Conservation (phyloP, 2,888 invertebrate genomes). For the Drosophila merina region DNA sequence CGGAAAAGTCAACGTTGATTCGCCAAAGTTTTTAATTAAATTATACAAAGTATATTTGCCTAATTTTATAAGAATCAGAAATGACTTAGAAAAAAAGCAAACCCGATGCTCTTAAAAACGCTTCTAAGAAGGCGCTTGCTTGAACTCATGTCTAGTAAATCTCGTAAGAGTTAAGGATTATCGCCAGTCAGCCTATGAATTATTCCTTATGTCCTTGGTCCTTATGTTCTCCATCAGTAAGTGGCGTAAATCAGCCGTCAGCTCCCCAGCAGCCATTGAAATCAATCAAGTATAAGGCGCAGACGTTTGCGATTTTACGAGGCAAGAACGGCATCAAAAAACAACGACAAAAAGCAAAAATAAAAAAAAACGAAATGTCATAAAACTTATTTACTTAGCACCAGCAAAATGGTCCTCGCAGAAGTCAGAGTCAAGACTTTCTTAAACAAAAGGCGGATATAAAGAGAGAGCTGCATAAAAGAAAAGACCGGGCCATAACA, state of each 20-base stretch:
- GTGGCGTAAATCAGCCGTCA: slow-evolving; percentile 35
- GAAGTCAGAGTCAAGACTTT: slow-evolving; percentile 6
- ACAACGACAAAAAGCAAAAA: slow-evolving; percentile 37
- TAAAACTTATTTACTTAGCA: slow-evolving; percentile 78
- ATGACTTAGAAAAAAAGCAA: background rate
- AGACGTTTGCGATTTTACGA: slow-evolving; percentile 67
- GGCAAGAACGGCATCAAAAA: slow-evolving; percentile 32
- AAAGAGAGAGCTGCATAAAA: slow-evolving; percentile 53
- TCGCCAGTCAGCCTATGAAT: slow-evolving; percentile 22
- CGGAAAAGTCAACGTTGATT: slow-evolving; percentile 58
- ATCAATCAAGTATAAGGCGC: slow-evolving; percentile 73
- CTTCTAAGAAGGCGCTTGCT: background rate
- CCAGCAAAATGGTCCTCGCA: slow-evolving; percentile 30
- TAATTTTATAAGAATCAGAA: slow-evolving; percentile 49
- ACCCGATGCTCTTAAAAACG: background rate
- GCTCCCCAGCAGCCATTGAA: slow-evolving; percentile 44
- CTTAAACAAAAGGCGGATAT: slow-evolving; percentile 64
- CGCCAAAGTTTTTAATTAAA: slow-evolving; percentile 72
- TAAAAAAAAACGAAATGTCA: slow-evolving; percentile 58
- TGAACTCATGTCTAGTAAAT: background rate
- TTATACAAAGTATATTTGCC: slow-evolving; percentile 66
- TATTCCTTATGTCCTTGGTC: slow-evolving; percentile 26
- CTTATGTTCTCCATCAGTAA: slow-evolving; percentile 17
- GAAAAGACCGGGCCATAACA: slow-evolving; percentile 8
- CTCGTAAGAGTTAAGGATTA: slow-evolving; percentile 7